A percentile compares a stretch with the other conserved stretches of the same genome.
These are phyloP conservation scores for Martes martes DNA, from an alignment of 2,113 vertebrate genomes.

Conservation along the genomic window DNA sequence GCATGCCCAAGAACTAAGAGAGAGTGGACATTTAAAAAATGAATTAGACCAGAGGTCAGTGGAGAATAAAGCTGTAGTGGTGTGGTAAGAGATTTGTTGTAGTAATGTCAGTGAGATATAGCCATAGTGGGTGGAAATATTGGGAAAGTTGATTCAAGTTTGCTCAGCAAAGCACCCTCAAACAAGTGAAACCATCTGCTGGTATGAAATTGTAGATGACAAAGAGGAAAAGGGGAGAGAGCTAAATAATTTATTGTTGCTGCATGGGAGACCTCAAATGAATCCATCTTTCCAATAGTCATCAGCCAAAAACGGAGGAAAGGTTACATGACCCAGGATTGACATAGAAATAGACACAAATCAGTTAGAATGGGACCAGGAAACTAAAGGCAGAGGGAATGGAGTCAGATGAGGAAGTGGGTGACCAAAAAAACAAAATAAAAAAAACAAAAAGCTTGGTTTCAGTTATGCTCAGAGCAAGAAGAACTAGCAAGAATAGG, in stretches of 20 bases:
- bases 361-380: background rate
- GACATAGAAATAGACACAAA: background rate
- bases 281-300: background rate
- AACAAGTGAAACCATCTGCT: background rate
- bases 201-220: background rate
- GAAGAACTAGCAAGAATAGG: background rate
- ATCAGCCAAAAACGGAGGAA: conserved; percentile 38
- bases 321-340: background rate
- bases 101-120: background rate
- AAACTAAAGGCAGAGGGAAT: background rate
- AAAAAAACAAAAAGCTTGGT: background rate
- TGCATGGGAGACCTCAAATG: background rate
- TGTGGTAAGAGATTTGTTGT: background rate
- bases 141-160: background rate
- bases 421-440: background rate
- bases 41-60: background rate
- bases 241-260: background rate
- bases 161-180: background rate
- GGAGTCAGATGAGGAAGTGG: background rate
- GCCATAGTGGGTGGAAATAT: background rate
- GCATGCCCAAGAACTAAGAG: background rate
- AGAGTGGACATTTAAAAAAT: conserved; percentile 28
- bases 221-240: background rate
- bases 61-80: background rate
- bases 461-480: background rate